These are phyloP conservation scores for Channallabes apus DNA, from an alignment of 2,797 vertebrate species.

Conservation along the genomic window DNA sequence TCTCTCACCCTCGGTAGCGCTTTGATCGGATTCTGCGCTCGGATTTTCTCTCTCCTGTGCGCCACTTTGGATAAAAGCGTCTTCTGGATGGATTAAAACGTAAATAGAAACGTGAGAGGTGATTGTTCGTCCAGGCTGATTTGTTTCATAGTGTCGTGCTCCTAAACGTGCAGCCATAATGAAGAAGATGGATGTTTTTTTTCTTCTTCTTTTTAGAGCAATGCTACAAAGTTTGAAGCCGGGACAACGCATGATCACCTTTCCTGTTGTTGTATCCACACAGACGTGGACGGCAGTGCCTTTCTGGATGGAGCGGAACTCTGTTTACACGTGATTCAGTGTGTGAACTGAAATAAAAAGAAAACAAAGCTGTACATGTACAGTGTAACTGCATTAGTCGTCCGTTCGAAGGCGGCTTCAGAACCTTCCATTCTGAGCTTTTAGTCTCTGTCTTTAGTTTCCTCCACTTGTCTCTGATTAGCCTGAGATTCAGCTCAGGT, in stretches of 20 bases:
- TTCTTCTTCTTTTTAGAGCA: not conserved
- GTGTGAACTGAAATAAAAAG: not conserved
- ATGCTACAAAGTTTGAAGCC: not conserved
- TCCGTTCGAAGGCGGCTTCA: not conserved
- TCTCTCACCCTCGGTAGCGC: not conserved
- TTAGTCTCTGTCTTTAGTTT: not conserved
- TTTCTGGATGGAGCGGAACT: slow-evolving; percentile 2
- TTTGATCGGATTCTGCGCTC: not conserved
- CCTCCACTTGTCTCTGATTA: slow-evolving; percentile 16
- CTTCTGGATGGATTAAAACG: not conserved
- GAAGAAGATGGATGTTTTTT: not conserved
- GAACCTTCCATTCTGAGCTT: not conserved
- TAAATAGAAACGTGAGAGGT: not conserved
- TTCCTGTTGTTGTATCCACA: not conserved
- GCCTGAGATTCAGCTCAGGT: slow-evolving; percentile 24
- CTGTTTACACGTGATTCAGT: not conserved
- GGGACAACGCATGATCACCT: not conserved
- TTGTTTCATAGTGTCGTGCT: not conserved
- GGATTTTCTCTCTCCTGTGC: not conserved
- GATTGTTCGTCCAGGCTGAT: not conserved
- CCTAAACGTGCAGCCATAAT: not conserved
- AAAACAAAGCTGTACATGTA: not conserved
- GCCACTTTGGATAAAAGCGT: not conserved
- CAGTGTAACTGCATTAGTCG: slow-evolving; percentile 2
- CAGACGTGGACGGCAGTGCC: not conserved